These are phyloP conservation scores for Fistularia commersonii DNA, from an alignment of 2,797 vertebrate genomes.

Conservation along the genomic window DNA sequence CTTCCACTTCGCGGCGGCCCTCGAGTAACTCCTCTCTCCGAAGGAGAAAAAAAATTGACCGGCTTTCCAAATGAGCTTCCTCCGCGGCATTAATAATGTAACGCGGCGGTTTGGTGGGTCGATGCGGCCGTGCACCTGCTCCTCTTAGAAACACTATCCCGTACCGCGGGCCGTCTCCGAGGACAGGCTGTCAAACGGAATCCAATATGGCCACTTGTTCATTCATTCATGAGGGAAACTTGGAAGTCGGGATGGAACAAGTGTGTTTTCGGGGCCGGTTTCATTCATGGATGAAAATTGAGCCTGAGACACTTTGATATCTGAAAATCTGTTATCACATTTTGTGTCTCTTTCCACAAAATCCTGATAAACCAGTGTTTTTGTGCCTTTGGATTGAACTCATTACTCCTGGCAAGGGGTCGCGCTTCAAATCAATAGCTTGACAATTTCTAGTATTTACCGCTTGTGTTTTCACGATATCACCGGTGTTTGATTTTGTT, in stretches of 20 bases:
- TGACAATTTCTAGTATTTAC: too few species aligned
- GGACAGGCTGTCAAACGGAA: slow-evolving; percentile 56
- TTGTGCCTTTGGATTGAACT: too few species aligned
- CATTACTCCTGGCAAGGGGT: too few species aligned
- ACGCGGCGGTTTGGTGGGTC: slow-evolving; percentile 29
- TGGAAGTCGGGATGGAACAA: slow-evolving; percentile 19
- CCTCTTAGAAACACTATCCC: slow-evolving; percentile 41
- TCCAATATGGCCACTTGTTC: slow-evolving; percentile 45
- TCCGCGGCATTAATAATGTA: slow-evolving; percentile 68
- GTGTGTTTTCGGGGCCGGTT: slow-evolving; percentile 3
- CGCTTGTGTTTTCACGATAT: too few species aligned
- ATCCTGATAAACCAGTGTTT: too few species aligned
- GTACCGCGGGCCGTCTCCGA: slow-evolving; percentile 43
- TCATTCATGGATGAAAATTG: not conserved
- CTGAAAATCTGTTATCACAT: too few species aligned
- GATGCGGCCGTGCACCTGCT: slow-evolving; percentile 55
- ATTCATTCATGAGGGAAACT: slow-evolving; percentile 49
- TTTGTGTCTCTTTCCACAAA: too few species aligned
- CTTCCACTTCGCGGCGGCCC: slow-evolving; percentile 39
- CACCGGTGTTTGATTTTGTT: too few species aligned
- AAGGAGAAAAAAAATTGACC: slow-evolving; percentile 54
- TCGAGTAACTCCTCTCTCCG: slow-evolving; percentile 34
- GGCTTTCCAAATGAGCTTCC: slow-evolving; percentile 43
- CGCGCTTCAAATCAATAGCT: too few species aligned
- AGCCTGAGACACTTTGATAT: too few species aligned